phyloP scores from a whole-genome alignment of 2,888 invertebrate genomes.

The Pristionchus mayeri region DNA sequence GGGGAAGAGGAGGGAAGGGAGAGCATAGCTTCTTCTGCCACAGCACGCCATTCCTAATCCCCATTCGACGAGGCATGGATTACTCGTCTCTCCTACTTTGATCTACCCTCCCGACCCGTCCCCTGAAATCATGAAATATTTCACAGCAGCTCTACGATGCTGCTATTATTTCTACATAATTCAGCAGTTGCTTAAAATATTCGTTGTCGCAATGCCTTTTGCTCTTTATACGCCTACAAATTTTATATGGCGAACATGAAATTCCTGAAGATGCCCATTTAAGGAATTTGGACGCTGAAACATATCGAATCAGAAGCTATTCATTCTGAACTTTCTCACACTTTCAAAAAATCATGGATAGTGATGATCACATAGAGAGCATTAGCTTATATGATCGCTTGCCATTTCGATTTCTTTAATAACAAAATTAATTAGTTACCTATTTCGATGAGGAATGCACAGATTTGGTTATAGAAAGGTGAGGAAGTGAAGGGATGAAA shows the following conservation, averaged over 20 bases:
- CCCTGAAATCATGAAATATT: conserved; percentile 26
- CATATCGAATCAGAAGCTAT: too few relatives aligned
- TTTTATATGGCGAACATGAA: too few relatives aligned
- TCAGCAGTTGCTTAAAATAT: too few relatives aligned
- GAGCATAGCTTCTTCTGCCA: not conserved
- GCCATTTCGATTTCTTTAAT: not conserved
- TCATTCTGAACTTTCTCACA: too few relatives aligned
- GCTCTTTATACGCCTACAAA: too few relatives aligned
- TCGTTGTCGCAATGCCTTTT: too few relatives aligned
- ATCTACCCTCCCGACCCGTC: conserved; percentile 19
- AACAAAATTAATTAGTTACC: not conserved
- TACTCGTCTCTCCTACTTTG: conserved; percentile 32
- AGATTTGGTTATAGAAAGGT: not conserved
- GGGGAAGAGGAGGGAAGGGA: not conserved
- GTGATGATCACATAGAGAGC: too few relatives aligned
- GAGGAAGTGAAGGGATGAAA: conserved; percentile 13
- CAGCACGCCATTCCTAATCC: not conserved
- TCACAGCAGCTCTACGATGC: too few relatives aligned
- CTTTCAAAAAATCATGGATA: too few relatives aligned
- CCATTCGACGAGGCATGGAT: conserved; percentile 24
- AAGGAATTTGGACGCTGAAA: too few relatives aligned
- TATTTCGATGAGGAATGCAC: not conserved
- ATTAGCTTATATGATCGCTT: not conserved
- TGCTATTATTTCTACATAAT: too few relatives aligned
- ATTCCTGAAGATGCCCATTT: too few relatives aligned